Evolutionary conservation across 2,888 invertebrate species (phyloP).

Genomic region (Platycheirus albimanus): DNA sequence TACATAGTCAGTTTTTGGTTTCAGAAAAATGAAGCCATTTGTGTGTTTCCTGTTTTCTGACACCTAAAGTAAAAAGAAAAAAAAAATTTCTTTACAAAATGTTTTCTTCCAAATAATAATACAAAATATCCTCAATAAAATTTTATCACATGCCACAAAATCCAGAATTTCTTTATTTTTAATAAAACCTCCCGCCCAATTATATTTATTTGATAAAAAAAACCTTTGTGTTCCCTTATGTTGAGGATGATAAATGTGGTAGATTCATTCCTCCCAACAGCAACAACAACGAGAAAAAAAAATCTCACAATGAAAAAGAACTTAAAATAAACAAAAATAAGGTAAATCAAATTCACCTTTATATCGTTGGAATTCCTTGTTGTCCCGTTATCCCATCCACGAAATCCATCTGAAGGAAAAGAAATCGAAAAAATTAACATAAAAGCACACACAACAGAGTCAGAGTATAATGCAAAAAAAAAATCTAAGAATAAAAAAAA

Average conservation of each 20-base stretch:
- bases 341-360: constrained; percentile 74
- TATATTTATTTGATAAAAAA: neutral
- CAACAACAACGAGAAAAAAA: constrained; percentile 1
- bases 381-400: constrained; percentile 66
- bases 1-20: too few relatives aligned
- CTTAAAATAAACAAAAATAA: constrained; percentile 55
- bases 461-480: too few relatives aligned
- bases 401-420: constrained; percentile 18
- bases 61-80: too few relatives aligned
- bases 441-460: constrained; percentile 45
- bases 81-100: too few relatives aligned
- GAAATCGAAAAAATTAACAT: constrained; percentile 66
- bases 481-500: too few relatives aligned
- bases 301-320: constrained; percentile 23
- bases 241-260: constrained; percentile 46
- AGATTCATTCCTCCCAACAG: too few relatives aligned
- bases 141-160: too few relatives aligned
- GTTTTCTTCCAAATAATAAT: too few relatives aligned
- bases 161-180: too few relatives aligned
- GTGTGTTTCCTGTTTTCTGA: too few relatives aligned
- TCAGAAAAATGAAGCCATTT: too few relatives aligned
- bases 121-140: too few relatives aligned
- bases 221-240: neutral
- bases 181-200: constrained; percentile 37
- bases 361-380: constrained; percentile 67